Base-by-base conservation (phyloP, 2,888 invertebrate species). In the Drosophila greeni region DNA sequence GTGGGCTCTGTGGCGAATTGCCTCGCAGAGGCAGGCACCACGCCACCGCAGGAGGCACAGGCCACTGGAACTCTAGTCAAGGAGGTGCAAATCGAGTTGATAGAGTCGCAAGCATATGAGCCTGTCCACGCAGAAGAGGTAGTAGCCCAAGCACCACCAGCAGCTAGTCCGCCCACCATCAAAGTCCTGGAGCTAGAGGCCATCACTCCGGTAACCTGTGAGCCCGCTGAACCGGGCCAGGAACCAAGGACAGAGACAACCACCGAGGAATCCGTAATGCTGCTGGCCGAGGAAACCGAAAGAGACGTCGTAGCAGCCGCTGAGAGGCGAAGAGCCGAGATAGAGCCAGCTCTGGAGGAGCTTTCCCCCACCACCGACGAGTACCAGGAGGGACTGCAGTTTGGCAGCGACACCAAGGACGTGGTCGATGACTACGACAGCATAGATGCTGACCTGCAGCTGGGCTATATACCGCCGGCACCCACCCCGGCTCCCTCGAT, bases 401-500 rank as follows among this genome's bases (percentile, higher is more conserved):
- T 88, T 45, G 82, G 75, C 12, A 76, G 66, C 75, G 72, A 82
- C 62, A 47, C 75, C 70, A 67, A 77, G 75, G 64, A 86, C 74
- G 59, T 39, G 11, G 86, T 84, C 33, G 87, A 84, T 36, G 86
- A 86, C 29, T 86, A 84, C 43, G 87, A 87, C 55, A 85, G 86
- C 48, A 81, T 75, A n/a, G 87, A 86, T 51, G 82, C 84, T 0
- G 84, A 85, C 45, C 58, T 55, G 7, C 70, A 83, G 53, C 59
- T 75, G 1, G 77, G 83, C 37, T 87, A 87, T 20, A 86, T 88
- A 72, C 86, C 89, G 9, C 89, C 88, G 5, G 87, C 87, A 23
- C 88, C 87, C 55, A 88, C 88, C 58, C 89, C 88, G 66, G 87
- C 85, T 48, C 88, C 87, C 14, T 88, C 91, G 5, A 88, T 92